phyloP scores from a whole-genome alignment of 2,797 vertebrate species.

The Lepidocolaptes lacrymiger region DNA sequence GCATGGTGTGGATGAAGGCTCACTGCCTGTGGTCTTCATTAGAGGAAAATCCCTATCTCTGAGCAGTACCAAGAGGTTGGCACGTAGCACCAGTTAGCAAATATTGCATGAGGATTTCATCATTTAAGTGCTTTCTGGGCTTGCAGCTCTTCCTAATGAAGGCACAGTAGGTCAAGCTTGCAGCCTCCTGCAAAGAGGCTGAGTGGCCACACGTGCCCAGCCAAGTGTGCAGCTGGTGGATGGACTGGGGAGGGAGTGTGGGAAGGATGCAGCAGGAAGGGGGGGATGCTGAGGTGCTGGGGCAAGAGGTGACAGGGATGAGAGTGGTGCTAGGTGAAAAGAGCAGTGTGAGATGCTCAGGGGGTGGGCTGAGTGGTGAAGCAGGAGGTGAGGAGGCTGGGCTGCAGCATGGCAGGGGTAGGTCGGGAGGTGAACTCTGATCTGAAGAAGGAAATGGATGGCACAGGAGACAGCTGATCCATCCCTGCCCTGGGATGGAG shows the following conservation, averaged over 20 bases:
- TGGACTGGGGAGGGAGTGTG: fast-evolving
- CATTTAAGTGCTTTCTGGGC: neutral
- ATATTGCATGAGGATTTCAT: neutral
- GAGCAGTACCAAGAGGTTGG: neutral
- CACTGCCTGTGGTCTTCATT: neutral
- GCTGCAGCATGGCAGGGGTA: neutral
- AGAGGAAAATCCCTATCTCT: neutral
- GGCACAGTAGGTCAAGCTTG: neutral
- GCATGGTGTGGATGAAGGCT: neutral
- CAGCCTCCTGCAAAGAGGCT: neutral
- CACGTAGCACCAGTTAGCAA: neutral
- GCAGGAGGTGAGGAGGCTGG: neutral
- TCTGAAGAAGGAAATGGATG: neutral
- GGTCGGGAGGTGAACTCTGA: fast-evolving
- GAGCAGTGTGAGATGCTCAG: neutral
- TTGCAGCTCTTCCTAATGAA: slow-evolving; percentile 3
- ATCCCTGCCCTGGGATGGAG: neutral
- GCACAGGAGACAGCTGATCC: neutral
- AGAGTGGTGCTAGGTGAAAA: neutral
- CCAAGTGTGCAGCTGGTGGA: neutral
- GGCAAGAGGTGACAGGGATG: neutral
- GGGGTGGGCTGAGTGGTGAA: neutral
- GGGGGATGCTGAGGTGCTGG: neutral
- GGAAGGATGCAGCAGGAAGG: neutral
- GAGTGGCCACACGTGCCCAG: fast-evolving